Conservation (phyloP, 2,797 vertebrate species). For the Iguana delicatissima region DNA sequence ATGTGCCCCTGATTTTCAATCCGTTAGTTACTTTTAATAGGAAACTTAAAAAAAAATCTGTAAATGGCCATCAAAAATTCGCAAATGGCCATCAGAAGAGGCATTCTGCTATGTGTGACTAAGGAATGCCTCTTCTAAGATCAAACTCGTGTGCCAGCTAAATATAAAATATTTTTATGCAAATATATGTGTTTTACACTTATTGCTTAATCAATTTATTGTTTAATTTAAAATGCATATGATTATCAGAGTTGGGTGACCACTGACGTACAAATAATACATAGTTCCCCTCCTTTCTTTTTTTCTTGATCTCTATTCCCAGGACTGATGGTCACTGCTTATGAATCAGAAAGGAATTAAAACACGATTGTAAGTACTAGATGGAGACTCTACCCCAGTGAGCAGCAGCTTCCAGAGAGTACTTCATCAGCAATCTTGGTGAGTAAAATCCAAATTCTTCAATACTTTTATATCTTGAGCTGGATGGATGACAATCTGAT, state of each 20-base stretch:
- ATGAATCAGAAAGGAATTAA: constrained; percentile 44
- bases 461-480: not conserved
- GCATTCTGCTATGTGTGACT: not conserved
- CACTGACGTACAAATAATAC: not conserved
- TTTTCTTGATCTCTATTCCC: constrained; percentile 38
- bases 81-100: not conserved
- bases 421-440: constrained; percentile 39
- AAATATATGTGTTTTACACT: not conserved
- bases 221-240: not conserved
- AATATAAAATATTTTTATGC: no score
- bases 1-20: not conserved
- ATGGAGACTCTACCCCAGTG: constrained; percentile 29
- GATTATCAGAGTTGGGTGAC: not conserved
- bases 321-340: constrained; percentile 24
- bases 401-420: not conserved
- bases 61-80: not conserved
- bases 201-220: no score
- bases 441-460: constrained; percentile 20
- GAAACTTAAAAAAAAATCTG: not conserved
- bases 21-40: not conserved
- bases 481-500: not conserved
- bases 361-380: not conserved
- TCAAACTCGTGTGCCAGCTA: not conserved
- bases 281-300: not conserved
- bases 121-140: not conserved